phyloP scores from a whole-genome alignment of 2,113 vertebrate genomes.

The Entelurus aequoreus region DNA sequence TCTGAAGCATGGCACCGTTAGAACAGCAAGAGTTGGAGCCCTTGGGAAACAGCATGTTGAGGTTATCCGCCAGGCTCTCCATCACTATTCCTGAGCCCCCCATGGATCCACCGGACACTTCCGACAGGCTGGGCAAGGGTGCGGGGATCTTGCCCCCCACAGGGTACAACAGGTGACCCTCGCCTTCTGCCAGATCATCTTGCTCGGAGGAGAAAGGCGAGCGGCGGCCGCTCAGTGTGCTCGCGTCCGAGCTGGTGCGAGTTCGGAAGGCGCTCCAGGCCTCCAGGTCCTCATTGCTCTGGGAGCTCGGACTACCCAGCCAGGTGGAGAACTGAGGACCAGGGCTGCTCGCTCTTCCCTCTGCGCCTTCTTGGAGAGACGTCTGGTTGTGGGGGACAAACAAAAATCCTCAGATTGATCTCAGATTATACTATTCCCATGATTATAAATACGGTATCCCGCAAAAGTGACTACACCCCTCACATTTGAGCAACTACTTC shows the following conservation, averaged over 20 bases:
- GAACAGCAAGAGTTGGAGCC: slow-evolving; percentile 78
- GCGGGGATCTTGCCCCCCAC: slow-evolving; percentile 80
- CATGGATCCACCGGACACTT: slow-evolving; percentile 74
- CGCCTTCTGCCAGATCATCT: slow-evolving; percentile 84
- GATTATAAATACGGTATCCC: too few relatives aligned
- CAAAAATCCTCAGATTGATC: not conserved
- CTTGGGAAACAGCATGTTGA: slow-evolving; percentile 89
- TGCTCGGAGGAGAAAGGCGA: slow-evolving; percentile 91
- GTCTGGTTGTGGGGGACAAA: slow-evolving; percentile 46
- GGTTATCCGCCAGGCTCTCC: slow-evolving; percentile 92
- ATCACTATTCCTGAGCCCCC: slow-evolving; percentile 82
- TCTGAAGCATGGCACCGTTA: slow-evolving; percentile 82
- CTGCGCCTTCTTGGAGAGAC: slow-evolving; percentile 80
- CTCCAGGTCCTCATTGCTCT: slow-evolving; percentile 93
- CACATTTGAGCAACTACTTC: too few relatives aligned
- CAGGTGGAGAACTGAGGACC: slow-evolving; percentile 89
- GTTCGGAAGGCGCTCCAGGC: slow-evolving; percentile 90
- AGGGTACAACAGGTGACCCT: slow-evolving; percentile 86
- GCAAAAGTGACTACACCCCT: too few relatives aligned
- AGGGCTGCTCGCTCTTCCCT: slow-evolving; percentile 81
- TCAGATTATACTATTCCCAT: too few relatives aligned
- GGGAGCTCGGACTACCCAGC: slow-evolving; percentile 92
- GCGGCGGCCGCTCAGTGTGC: slow-evolving; percentile 86
- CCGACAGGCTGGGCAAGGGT: slow-evolving; percentile 88
- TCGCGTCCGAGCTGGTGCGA: slow-evolving; percentile 91